phyloP scores from a whole-genome alignment of 1,140 invertebrate genomes.

The Druon quercuslanigerum region DNA sequence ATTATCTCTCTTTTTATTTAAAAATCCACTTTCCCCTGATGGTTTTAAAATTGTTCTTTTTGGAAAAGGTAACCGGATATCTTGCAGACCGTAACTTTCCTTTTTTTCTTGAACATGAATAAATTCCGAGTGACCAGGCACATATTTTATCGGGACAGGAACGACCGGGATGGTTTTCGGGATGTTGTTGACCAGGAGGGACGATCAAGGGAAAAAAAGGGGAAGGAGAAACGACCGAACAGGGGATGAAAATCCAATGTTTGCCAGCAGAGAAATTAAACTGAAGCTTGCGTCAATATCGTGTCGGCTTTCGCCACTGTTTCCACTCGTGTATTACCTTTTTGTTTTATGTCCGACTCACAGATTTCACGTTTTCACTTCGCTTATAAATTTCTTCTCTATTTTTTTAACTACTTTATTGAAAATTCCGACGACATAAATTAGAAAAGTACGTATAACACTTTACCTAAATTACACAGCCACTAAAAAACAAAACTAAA shows the following conservation, averaged over 20 bases:
- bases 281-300: slow-evolving; percentile 73
- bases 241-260: slow-evolving; percentile 69
- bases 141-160: neutral
- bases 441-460: too few relatives aligned
- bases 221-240: slow-evolving; percentile 46
- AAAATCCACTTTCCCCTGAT: neutral
- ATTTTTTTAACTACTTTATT: neutral
- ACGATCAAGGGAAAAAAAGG: slow-evolving; percentile 10
- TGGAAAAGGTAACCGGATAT: neutral
- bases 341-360: slow-evolving; percentile 55
- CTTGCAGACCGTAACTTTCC: neutral
- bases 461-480: too few relatives aligned
- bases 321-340: slow-evolving; percentile 54
- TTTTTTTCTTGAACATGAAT: neutral
- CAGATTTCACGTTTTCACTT: slow-evolving; percentile 51
- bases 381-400: slow-evolving; percentile 7
- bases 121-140: neutral
- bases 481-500: too few relatives aligned
- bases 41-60: neutral
- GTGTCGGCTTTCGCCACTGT: slow-evolving; percentile 68
- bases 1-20: neutral
- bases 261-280: slow-evolving; percentile 73
- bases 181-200: neutral
- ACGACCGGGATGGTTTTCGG: neutral
- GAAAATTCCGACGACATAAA: too few relatives aligned